Evolutionary conservation across 2,113 vertebrate species (phyloP), one percentile per base, ranked within the genome.

Genomic region (Siphamia tubifer): DNA sequence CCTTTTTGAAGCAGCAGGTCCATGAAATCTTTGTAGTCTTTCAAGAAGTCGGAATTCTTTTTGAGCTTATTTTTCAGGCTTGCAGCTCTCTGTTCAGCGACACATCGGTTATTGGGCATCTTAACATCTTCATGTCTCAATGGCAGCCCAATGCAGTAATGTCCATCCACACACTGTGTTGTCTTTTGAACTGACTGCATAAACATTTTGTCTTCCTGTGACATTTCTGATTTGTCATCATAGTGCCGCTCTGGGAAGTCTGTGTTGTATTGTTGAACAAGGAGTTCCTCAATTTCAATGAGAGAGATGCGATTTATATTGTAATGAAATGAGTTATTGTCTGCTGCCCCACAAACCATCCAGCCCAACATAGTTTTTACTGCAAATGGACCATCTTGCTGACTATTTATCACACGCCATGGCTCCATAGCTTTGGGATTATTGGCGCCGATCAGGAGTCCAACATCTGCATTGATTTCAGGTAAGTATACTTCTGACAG

Each of bases 211-310:
- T 49, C 45, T 6, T 49, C 39, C 3, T 31, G 21, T 30, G 56
- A 67, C 52, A 48, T 54, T 16, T 73, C 52, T 25, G 42, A 28
- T 30, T 40, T 53, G n/a, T 75, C 40, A 3, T 74, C 35, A 15
- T 51, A 60, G 5, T 32, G 10, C 9, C 15, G 5, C 28, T 68
- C 56, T 19, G 64, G 49, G 51, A 57, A 64, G 39, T 68, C 73
- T 10, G 48, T 20, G 24, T 68, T 58, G 9, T 61, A 56, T 16
- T 76, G 39, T 9, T 69, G 49, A 6, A 70, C 23, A n/a, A 65
- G 36, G 16, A 68, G 36, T 39, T 49, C 28, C 20, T 48, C 64
- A 25, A 43, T 55, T 15, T 67, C 48, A n/a, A 19, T 24, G 16
- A 68, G 9, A 3, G 64, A 55, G 16, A 49, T 20, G 8, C 16